These are phyloP conservation scores for Bombus consobrinus DNA, from an alignment of 1,140 invertebrate species.

Conservation along the genomic window DNA sequence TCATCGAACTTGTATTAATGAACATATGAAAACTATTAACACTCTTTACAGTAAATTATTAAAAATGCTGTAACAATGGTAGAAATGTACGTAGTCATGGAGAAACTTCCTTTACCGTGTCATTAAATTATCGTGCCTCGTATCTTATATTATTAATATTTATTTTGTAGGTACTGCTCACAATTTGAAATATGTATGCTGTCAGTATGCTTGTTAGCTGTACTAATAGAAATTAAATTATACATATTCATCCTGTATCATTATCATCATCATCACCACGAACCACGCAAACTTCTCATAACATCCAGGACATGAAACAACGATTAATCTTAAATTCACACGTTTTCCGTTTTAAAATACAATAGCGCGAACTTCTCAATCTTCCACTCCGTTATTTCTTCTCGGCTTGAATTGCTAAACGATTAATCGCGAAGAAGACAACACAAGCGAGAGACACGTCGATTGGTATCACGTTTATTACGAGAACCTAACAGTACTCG, in stretches of 20 bases:
- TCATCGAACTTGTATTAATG: neutral
- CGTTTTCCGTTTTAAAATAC: neutral
- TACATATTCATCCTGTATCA: neutral
- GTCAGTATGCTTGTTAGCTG: neutral
- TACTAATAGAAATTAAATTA: neutral
- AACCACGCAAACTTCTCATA: neutral
- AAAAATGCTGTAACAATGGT: neutral
- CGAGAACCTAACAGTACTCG: slow-evolving; percentile 24
- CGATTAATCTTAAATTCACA: neutral
- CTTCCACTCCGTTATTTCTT: neutral
- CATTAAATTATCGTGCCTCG: neutral
- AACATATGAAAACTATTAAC: neutral
- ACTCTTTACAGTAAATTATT: neutral
- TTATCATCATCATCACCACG: neutral
- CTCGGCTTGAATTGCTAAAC: neutral
- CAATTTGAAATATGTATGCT: neutral
- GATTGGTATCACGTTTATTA: slow-evolving; percentile 32
- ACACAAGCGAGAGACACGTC: neutral
- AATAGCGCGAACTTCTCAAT: neutral
- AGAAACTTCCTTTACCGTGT: neutral
- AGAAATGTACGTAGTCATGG: neutral
- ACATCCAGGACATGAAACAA: neutral
- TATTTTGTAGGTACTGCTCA: neutral
- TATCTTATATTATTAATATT: neutral
- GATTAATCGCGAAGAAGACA: slow-evolving; percentile 9